These are phyloP conservation scores for Cheilosia variabilis DNA, from an alignment of 2,888 invertebrate genomes.

Conservation along the genomic window DNA sequence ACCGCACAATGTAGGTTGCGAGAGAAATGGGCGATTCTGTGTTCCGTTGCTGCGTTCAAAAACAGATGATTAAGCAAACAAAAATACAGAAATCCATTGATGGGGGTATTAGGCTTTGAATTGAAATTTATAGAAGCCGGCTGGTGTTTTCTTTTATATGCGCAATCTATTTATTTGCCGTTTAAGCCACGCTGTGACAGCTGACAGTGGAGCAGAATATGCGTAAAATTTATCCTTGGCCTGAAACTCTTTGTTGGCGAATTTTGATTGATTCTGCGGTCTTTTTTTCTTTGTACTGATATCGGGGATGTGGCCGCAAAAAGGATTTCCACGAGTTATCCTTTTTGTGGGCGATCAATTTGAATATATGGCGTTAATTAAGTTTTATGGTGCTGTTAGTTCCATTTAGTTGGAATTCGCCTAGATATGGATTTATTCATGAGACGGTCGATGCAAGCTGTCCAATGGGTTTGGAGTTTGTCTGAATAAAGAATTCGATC, in stretches of 20 bases:
- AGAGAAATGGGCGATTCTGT: not conserved
- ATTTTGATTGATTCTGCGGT: slow-evolving; percentile 24
- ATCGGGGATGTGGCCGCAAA: not conserved
- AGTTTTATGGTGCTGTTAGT: slow-evolving; percentile 43
- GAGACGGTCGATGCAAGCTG: not conserved
- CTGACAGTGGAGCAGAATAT: not conserved
- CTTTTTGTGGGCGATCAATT: slow-evolving; percentile 26
- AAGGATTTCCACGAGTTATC: slow-evolving; percentile 18
- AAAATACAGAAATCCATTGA: not conserved
- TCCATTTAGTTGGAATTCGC: slow-evolving; percentile 13
- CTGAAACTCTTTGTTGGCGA: slow-evolving; percentile 2
- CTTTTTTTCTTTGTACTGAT: slow-evolving; percentile 1
- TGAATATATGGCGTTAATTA: slow-evolving; percentile 50
- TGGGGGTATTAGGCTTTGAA: slow-evolving; percentile 28
- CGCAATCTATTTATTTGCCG: not conserved
- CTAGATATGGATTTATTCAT: slow-evolving; percentile 24
- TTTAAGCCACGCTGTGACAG: slow-evolving; percentile 3
- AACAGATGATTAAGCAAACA: slow-evolving; percentile 27
- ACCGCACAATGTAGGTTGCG: slow-evolving; percentile 14
- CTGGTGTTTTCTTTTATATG: not conserved
- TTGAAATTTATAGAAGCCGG: slow-evolving; percentile 22
- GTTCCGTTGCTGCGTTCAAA: not conserved
- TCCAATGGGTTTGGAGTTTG: no score
- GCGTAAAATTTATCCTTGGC: not conserved
- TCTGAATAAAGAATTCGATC: no score